phyloP scores from a whole-genome alignment of 2,113 vertebrate genomes.

The Psettodes erumei region DNA sequence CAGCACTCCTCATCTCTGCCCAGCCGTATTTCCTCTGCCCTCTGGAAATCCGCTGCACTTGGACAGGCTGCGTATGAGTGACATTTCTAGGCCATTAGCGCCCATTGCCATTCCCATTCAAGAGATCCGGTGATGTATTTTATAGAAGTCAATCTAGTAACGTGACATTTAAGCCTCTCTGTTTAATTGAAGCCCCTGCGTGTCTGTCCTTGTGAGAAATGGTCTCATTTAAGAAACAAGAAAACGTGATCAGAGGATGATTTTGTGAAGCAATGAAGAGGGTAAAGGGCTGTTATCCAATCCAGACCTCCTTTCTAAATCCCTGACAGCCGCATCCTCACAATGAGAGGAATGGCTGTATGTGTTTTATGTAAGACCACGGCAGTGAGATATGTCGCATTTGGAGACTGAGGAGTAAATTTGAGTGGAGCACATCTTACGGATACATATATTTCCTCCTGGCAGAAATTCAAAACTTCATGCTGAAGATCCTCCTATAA shows the following conservation, averaged over 20 bases:
- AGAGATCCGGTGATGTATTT: conserved; percentile 52
- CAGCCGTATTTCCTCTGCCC: conserved; percentile 18
- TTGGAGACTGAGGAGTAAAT: not conserved
- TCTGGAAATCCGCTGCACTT: conserved; percentile 23
- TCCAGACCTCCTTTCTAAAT: not conserved
- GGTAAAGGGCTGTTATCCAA: not conserved
- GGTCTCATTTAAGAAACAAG: conserved; percentile 38
- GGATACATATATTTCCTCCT: not conserved
- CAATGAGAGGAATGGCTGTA: conserved; percentile 16
- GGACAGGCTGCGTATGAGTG: conserved; percentile 54
- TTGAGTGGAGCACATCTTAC: not conserved
- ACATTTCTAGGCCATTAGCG: conserved; percentile 73
- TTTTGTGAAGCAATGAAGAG: conserved; percentile 27
- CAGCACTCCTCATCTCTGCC: conserved; percentile 17
- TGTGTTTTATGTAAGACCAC: conserved; percentile 10
- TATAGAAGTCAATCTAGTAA: conserved; percentile 52
- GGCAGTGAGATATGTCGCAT: conserved; percentile 29
- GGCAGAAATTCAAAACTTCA: not conserved
- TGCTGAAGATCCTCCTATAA: not conserved
- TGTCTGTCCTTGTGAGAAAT: conserved; percentile 34
- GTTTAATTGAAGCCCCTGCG: conserved; percentile 44
- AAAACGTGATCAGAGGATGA: conserved; percentile 27
- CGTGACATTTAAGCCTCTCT: conserved; percentile 68
- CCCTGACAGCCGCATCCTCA: not conserved
- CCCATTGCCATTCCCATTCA: conserved; percentile 13